Conservation (phyloP, 1,140 invertebrate species). For the Ctenoplectra terminalis region DNA sequence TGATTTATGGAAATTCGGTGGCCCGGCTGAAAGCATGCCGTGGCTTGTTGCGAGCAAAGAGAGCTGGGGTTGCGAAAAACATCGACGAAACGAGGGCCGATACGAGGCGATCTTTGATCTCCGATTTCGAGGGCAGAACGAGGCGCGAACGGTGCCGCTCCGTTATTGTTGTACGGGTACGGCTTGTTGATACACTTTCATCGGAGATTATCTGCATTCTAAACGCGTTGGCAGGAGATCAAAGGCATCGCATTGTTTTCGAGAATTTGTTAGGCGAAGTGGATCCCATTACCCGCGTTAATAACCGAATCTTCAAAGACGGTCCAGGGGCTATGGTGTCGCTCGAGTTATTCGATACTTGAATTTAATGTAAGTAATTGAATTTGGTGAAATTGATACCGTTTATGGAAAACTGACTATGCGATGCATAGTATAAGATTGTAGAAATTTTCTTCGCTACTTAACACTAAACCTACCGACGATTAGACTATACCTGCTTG, state of each 20-base stretch:
- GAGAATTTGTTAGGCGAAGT: conserved; percentile 39
- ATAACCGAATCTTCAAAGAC: neutral
- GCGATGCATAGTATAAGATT: neutral
- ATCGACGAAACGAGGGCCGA: conserved; percentile 34
- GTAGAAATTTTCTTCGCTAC: neutral
- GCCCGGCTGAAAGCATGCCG: conserved; percentile 43
- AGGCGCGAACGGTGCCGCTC: conserved; percentile 46
- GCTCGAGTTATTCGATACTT: neutral
- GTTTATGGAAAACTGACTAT: neutral
- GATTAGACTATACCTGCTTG: no score
- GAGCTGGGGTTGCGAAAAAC: conserved; percentile 40
- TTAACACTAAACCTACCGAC: no score
- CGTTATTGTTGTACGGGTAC: conserved; percentile 45
- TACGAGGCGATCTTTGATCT: conserved; percentile 62
- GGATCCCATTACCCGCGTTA: conserved; percentile 26
- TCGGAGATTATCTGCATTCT: conserved; percentile 56
- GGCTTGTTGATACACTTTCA: conserved; percentile 40
- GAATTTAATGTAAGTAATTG: neutral
- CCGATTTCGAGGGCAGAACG: conserved; percentile 27
- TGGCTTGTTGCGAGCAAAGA: conserved; percentile 42
- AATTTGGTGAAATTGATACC: neutral
- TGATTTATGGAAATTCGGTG: conserved; percentile 67
- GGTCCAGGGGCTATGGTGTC: neutral
- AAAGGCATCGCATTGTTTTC: conserved; percentile 57
- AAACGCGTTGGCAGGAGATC: conserved; percentile 39